These are phyloP conservation scores for Eutolmus rufibarbis DNA, from an alignment of 2,888 invertebrate genomes.

Conservation along the genomic window DNA sequence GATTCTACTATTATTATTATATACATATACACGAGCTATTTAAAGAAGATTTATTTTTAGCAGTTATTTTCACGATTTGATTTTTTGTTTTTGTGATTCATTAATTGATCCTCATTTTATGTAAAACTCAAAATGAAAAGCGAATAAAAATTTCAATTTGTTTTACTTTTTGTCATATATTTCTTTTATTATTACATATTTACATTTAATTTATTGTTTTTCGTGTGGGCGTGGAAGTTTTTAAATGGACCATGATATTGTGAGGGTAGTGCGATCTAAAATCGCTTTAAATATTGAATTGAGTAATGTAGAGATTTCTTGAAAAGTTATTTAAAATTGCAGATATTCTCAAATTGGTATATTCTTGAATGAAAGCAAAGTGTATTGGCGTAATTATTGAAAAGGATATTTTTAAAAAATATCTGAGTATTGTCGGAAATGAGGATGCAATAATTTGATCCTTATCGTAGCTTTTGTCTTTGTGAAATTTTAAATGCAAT, in stretches of 20 bases:
- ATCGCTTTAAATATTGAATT: background rate
- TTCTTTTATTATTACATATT: background rate
- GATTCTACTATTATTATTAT: conserved; percentile 26
- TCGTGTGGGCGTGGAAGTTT: background rate
- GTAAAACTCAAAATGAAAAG: conserved; percentile 24
- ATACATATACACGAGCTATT: conserved; percentile 12
- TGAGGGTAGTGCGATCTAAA: background rate
- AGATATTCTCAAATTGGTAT: background rate
- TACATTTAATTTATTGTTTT: background rate
- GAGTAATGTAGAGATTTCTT: background rate
- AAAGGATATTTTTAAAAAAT: background rate
- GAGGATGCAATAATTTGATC: background rate
- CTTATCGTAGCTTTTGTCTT: background rate
- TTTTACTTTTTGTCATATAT: conserved; percentile 3
- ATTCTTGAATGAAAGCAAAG: background rate
- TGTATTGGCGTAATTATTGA: background rate
- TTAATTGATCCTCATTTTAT: conserved; percentile 35
- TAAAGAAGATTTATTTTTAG: conserved; percentile 34
- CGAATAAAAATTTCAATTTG: conserved; percentile 3
- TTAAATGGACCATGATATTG: background rate
- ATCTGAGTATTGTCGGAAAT: background rate
- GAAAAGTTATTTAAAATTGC: background rate
- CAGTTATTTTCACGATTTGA: conserved; percentile 24
- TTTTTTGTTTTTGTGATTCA: conserved; percentile 36
- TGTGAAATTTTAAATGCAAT: background rate